Base-by-base conservation (phyloP, 1,140 invertebrate genomes). In the Pseudoatta argentina region DNA sequence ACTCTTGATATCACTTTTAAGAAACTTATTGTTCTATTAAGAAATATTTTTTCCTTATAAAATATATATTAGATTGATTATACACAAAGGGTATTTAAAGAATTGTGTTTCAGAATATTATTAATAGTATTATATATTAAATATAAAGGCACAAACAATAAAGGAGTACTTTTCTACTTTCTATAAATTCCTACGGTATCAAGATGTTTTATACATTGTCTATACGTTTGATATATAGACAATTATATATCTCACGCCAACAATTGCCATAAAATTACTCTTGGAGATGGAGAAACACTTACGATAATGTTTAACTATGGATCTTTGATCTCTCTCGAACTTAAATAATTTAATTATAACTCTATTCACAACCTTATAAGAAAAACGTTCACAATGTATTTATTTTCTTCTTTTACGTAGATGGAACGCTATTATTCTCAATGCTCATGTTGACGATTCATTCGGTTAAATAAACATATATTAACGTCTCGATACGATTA, bases 111-210 rank as follows among this genome's bases (percentile, higher is more conserved):
- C 55, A 75, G 59, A 91, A 87, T 89, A 91, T 93, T 91, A 89
- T 87, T 81, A 85, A 87, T 89, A 83, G 21, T 55, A 86, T 85
- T 89, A 86, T 91, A 85, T 86, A 88, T 91, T 92, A 92, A 92
- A 92, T 91, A 87, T 89, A 92, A 93, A 93, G 91, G 91, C 91
- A 93, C 91, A 92, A 93, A 92, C 89, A 93, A 93, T 92, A 88
- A 44, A 92, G 89, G 91, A 91, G 87, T 88, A 89, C 73, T 86
- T 64, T 78, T 39, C 77, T 91, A 91, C 69, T 83, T 81, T 83
- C 79, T 91, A 91, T 24, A 51, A 51, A 82, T 86, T 27, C 48
- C 64, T 90, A 90, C 64, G 3, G n/a, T 59, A 86, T 87, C 76
- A 90, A 57, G 85, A 72, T 39, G 55, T 88, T 82, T 82, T 59